Percentiles rank a stretch among this genome's conserved stretches.
Evolutionary conservation across 2,888 invertebrate species (phyloP).

Genomic region (Callyntrura guangdongensis): DNA sequence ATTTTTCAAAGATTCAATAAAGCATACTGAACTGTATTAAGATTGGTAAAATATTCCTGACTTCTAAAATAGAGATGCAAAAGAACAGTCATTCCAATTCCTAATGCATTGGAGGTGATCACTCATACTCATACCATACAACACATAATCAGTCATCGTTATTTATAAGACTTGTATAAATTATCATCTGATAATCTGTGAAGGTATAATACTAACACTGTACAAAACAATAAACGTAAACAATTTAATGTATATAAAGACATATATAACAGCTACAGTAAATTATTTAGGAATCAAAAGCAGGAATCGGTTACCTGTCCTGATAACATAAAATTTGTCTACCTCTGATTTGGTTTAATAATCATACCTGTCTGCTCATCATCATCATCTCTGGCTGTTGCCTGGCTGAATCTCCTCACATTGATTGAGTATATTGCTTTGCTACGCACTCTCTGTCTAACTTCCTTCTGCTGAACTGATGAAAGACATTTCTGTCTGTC

Average conservation of each 20-base stretch:
- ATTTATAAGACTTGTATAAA: not conserved
- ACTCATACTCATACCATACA: constrained; percentile 12
- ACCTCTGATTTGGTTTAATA: constrained; percentile 61
- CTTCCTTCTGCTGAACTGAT: constrained; percentile 53
- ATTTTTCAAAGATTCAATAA: not conserved
- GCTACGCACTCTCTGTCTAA: constrained; percentile 14
- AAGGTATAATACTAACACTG: constrained; percentile 35
- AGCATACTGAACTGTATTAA: not conserved
- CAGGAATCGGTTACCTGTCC: constrained; percentile 60
- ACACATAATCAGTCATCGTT: constrained; percentile 46
- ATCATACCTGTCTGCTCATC: constrained; percentile 73
- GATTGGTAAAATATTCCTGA: not conserved
- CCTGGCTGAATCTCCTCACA: constrained; percentile 70
- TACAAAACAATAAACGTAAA: constrained; percentile 44
- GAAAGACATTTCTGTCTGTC: constrained; percentile 66
- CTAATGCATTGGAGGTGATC: constrained; percentile 6
- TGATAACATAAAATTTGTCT: constrained; percentile 49
- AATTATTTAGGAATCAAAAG: constrained; percentile 49
- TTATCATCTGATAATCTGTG: constrained; percentile 2
- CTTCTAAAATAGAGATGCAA: not conserved
- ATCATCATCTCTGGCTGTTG: constrained; percentile 71
- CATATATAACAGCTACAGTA: constrained; percentile 46
- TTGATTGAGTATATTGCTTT: constrained; percentile 61
- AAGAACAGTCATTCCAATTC: constrained; percentile 42
- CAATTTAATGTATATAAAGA: not conserved